Base-by-base conservation (phyloP, 2,888 invertebrate genomes). In the Brachypterus glaber region DNA sequence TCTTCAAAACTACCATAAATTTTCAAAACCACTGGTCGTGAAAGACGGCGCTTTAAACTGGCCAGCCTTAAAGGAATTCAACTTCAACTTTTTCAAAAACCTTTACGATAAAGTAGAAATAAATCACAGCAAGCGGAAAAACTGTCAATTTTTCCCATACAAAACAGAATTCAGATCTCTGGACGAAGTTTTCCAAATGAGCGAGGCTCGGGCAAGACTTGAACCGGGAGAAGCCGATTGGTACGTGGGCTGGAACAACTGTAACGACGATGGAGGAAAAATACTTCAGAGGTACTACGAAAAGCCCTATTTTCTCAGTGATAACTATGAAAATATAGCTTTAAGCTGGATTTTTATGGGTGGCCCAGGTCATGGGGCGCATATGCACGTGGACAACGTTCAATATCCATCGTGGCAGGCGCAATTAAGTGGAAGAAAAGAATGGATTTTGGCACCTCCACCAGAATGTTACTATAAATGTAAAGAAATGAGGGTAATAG, bases 341-440 rank as follows among this genome's bases (percentile, higher is more conserved):
- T 79, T 88, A 0, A 93, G 92, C 64, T 96, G 95, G 95, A 84
- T 96, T 51, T 96, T 96, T 62, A 95, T 96, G 84, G 96, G 96
- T 1, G 90, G 87, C 17, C 82, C 89, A 0, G 95, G 95, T 1
- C 79, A 86, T 55, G 96, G 96, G 0, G 95, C 95, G 0, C 88
- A 92, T 53, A 83, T 96, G 84, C 96, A 96, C 63, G 83, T 96
- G 49, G 96, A 96, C 66, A 87, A 92, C 44, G 96, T 96, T 33
- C 76, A 79, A 34, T 77, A 88, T 64, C 88, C 93, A 38, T 96
- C 95, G 2, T 96, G 96, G 96, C 96, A 97, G 67, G 95, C 95
- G 0, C 96, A 96, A 69, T 72, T 96, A 33, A 76, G 77, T 35
- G 95, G 96, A 1, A 76, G 70, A 50, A 97, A 97, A 64, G 70